Conservation (phyloP, 2,888 invertebrate genomes). For the Palloptera scutellata region DNA sequence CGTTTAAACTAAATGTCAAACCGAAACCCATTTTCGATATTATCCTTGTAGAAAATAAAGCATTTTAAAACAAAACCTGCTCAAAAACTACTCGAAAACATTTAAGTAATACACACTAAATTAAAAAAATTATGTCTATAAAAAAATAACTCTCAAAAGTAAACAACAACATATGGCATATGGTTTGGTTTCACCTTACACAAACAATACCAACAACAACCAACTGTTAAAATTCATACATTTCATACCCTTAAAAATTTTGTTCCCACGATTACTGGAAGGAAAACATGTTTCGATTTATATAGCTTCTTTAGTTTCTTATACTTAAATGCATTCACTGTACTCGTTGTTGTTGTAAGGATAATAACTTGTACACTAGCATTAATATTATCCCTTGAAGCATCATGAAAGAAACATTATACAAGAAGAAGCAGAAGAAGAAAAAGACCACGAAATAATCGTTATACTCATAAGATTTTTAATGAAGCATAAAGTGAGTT, state of each 20-base stretch:
- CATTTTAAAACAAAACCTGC: too few species aligned
- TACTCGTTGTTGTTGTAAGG: too few species aligned
- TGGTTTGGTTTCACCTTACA: conserved; percentile 26
- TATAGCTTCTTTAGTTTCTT: too few species aligned
- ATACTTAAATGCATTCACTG: too few species aligned
- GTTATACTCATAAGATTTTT: conserved; percentile 26
- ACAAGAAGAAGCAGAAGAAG: background rate
- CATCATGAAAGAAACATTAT: background rate
- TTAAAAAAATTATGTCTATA: background rate
- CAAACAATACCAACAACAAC: conserved; percentile 19
- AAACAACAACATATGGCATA: conserved; percentile 44
- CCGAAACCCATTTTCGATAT: too few species aligned
- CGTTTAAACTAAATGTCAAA: too few species aligned
- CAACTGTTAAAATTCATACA: background rate
- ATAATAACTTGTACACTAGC: conserved; percentile 9
- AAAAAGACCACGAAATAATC: conserved; percentile 18
- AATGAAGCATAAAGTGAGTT: conserved; percentile 41
- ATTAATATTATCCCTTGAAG: conserved; percentile 2
- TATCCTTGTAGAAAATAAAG: too few species aligned
- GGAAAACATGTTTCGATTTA: too few species aligned
- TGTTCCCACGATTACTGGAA: background rate
- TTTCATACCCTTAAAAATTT: background rate
- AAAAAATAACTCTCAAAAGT: background rate
- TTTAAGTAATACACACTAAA: background rate
- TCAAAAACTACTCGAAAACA: too few species aligned